phyloP scores from a whole-genome alignment of 2,888 invertebrate species.

The Ypsolopha scabrella region DNA sequence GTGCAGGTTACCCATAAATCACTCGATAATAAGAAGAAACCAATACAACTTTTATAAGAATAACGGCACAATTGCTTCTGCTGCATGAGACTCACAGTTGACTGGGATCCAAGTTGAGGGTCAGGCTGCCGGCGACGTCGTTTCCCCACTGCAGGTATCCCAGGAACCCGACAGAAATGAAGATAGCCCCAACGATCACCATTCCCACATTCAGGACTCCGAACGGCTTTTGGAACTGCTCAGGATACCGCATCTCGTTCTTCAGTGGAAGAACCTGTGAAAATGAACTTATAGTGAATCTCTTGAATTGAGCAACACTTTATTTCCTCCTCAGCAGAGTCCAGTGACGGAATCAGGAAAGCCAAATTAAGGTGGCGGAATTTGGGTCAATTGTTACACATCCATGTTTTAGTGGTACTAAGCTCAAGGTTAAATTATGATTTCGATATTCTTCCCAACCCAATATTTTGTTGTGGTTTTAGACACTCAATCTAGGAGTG shows the following conservation, averaged over 20 bases:
- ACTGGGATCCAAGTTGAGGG: conserved; percentile 81
- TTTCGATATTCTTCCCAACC: no score
- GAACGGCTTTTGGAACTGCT: conserved; percentile 79
- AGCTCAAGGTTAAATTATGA: no score
- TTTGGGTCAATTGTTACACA: neutral
- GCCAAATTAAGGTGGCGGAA: no score
- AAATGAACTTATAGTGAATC: no score
- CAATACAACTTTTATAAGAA: neutral
- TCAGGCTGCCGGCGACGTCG: conserved; percentile 84
- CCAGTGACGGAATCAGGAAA: no score
- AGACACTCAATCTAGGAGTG: no score
- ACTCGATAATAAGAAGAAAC: neutral
- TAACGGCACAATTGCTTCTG: neutral
- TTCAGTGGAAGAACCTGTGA: conserved; percentile 90
- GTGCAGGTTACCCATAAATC: no score
- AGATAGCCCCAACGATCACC: conserved; percentile 81
- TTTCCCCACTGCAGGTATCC: conserved; percentile 93
- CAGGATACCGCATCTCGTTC: conserved; percentile 88
- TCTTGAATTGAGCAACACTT: no score
- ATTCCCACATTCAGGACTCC: conserved; percentile 94
- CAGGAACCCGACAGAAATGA: conserved; percentile 85
- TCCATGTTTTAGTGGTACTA: neutral
- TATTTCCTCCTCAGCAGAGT: neutral
- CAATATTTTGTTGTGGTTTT: no score
- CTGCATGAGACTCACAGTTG: conserved; percentile 56